A percentile compares a stretch with the other conserved stretches of the same genome.
Conservation (phyloP, 2,888 invertebrate species). For the Arenicola marina region DNA sequence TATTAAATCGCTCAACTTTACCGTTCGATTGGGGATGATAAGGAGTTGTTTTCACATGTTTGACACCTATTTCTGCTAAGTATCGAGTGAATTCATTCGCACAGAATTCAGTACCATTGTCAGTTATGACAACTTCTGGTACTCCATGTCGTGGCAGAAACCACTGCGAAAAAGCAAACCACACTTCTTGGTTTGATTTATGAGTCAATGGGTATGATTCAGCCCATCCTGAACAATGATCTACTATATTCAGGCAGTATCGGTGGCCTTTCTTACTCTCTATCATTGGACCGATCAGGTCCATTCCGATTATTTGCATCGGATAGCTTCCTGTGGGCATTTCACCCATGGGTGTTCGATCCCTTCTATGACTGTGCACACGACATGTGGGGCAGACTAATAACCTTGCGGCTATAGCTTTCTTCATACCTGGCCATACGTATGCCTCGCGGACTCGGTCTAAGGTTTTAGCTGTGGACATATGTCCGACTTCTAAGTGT, state of each 20-base stretch:
- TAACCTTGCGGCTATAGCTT: background rate
- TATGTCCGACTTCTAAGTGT: constrained; percentile 6
- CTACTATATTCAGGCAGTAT: background rate
- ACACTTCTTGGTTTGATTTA: background rate
- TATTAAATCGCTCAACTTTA: background rate
- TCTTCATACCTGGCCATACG: constrained; percentile 4
- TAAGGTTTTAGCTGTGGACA: background rate
- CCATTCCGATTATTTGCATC: constrained; percentile 6
- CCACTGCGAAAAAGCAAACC: background rate
- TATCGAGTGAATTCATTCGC: background rate
- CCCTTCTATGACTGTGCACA: background rate
- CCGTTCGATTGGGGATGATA: constrained; percentile 4
- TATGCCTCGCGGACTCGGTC: background rate
- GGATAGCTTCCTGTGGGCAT: background rate
- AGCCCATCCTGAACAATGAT: constrained; percentile 4
- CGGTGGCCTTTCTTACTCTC: background rate
- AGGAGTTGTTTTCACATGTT: background rate
- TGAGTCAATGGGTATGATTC: constrained; percentile 5
- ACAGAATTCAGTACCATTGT: background rate
- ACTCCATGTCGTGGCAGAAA: constrained; percentile 1
- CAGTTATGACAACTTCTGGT: constrained; percentile 1
- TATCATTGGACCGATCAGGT: background rate
- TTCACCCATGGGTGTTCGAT: background rate
- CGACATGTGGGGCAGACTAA: background rate
- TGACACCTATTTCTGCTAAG: background rate